Percentiles rank a stretch among this genome's conserved stretches.
Conservation (phyloP, 2,113 vertebrate genomes). For the Bathybates hornii region DNA sequence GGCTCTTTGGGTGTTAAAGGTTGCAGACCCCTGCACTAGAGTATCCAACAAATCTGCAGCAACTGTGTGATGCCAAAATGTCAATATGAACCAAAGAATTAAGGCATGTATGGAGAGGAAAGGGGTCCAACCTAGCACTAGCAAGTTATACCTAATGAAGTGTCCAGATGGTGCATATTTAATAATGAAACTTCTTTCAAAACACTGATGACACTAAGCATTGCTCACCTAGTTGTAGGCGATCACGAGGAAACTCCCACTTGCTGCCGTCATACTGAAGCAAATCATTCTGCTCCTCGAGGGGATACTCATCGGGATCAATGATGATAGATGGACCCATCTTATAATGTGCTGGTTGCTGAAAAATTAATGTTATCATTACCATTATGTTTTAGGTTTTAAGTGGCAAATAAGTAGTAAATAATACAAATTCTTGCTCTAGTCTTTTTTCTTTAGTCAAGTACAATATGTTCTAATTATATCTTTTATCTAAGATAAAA, state of each 20-base stretch:
- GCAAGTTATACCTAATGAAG: background rate
- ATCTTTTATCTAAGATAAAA: rapidly evolving
- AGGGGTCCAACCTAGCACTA: background rate
- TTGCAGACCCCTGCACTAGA: background rate
- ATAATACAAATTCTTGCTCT: background rate
- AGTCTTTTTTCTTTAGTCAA: background rate
- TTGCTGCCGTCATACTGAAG: slow-evolving; percentile 90
- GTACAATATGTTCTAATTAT: background rate
- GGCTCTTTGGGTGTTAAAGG: too few species aligned
- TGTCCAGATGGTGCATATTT: background rate
- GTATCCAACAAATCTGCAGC: background rate
- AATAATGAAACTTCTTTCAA: background rate
- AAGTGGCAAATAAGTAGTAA: background rate
- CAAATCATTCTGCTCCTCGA: slow-evolving; percentile 87
- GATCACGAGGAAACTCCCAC: slow-evolving; percentile 92
- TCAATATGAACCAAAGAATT: background rate
- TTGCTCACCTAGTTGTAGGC: slow-evolving; percentile 69
- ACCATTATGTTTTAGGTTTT: background rate
- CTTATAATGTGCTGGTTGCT: slow-evolving; percentile 82
- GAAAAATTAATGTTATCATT: background rate
- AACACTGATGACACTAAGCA: background rate
- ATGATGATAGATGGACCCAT: slow-evolving; percentile 92
- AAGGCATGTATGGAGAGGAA: background rate
- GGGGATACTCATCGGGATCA: slow-evolving; percentile 88
- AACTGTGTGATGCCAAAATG: background rate